Evolutionary conservation across 1,140 invertebrate genomes (phyloP).

Genomic region (Andrena cerasifolii): DNA sequence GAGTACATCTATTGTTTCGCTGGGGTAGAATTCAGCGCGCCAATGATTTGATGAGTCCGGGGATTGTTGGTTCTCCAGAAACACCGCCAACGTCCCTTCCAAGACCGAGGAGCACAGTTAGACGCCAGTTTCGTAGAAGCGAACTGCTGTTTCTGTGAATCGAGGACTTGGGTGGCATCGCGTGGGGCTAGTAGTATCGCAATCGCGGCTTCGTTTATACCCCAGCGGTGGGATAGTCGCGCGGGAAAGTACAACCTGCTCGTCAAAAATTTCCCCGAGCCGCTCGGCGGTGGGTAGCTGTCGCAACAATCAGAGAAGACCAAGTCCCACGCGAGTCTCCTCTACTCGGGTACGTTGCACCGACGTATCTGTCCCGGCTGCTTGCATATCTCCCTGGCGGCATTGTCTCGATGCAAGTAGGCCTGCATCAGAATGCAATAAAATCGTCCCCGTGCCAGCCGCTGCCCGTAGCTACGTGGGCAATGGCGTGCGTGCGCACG

Average conservation of each 20-base stretch:
- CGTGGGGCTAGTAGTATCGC: neutral
- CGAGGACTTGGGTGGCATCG: too few relatives aligned
- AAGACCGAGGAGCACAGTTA: too few relatives aligned
- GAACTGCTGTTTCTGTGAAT: too few relatives aligned
- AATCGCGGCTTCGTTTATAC: conserved; percentile 17
- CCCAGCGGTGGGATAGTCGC: neutral
- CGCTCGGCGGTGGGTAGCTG: conserved; percentile 39
- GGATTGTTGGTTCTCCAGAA: too few relatives aligned
- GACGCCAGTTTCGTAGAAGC: too few relatives aligned
- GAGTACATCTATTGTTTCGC: too few relatives aligned
- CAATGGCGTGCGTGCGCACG: conserved; percentile 7
- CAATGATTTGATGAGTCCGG: too few relatives aligned
- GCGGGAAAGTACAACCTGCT: conserved; percentile 51
- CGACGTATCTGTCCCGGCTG: conserved; percentile 58
- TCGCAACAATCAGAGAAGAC: conserved; percentile 59
- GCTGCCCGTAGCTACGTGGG: conserved; percentile 19
- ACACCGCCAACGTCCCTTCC: too few relatives aligned
- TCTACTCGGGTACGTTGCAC: conserved; percentile 51
- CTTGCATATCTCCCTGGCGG: conserved; percentile 54
- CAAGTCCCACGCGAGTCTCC: conserved; percentile 59
- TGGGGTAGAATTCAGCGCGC: too few relatives aligned
- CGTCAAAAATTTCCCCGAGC: conserved; percentile 56
- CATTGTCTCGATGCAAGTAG: conserved; percentile 62
- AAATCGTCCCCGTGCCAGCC: conserved; percentile 32
- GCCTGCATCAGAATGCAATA: conserved; percentile 61